Evolutionary conservation across 2,797 vertebrate species (phyloP).

Genomic region (Pseudochromis fuscus): DNA sequence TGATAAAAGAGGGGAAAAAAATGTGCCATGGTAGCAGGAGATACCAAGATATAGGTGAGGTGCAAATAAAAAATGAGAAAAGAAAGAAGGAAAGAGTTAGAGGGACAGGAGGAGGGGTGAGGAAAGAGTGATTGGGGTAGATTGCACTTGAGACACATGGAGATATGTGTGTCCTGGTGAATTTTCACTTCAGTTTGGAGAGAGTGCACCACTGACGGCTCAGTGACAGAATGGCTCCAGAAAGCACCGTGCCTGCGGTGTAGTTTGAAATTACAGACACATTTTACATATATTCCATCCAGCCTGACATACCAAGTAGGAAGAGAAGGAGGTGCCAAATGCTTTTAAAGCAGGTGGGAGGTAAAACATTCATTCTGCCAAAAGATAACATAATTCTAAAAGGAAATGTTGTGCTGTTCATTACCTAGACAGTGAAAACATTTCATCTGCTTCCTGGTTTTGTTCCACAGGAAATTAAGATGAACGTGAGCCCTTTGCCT

Average conservation of each 20-base stretch:
- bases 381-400: conserved; percentile 23
- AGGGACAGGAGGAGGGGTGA: conserved; percentile 55
- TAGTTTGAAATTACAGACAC: conserved; percentile 62
- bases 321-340: conserved; percentile 29
- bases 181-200: conserved; percentile 63
- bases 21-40: conserved; percentile 41
- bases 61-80: conserved; percentile 66
- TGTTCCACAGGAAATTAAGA: conserved; percentile 27
- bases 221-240: conserved; percentile 44
- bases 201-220: conserved; percentile 45
- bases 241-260: conserved; percentile 41
- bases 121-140: conserved; percentile 64
- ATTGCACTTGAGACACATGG: conserved; percentile 47
- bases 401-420: conserved; percentile 3
- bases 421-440: conserved; percentile 16
- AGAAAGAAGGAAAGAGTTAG: conserved; percentile 33
- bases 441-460: conserved; percentile 31
- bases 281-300: conserved; percentile 52
- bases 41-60: conserved; percentile 62
- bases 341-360: conserved; percentile 33
- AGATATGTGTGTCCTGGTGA: conserved; percentile 52
- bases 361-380: conserved; percentile 28
- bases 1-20: conserved; percentile 52
- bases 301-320: conserved; percentile 47
- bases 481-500: conserved; percentile 40